Evolutionary conservation across 2,797 vertebrate species (phyloP).

Genomic region (Apogon hyalosoma): DNA sequence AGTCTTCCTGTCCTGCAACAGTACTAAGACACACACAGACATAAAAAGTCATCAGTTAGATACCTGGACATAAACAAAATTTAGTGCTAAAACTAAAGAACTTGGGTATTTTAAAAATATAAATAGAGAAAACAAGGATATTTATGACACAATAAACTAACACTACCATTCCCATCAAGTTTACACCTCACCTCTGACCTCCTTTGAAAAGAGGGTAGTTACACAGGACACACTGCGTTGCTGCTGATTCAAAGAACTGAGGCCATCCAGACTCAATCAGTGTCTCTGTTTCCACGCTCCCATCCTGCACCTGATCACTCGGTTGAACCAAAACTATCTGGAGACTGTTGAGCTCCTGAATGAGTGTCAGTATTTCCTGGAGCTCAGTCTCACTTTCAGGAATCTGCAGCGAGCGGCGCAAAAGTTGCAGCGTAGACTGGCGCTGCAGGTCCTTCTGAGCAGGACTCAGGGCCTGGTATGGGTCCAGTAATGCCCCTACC

Average conservation of each 20-base stretch:
- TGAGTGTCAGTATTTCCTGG: conserved; percentile 89
- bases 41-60: conserved; percentile 20
- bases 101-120: neutral
- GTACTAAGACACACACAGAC: conserved; percentile 78
- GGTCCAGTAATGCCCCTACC: conserved; percentile 79
- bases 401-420: conserved; percentile 91
- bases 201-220: conserved; percentile 92
- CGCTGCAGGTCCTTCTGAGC: conserved; percentile 91
- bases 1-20: conserved; percentile 91
- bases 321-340: conserved; percentile 86
- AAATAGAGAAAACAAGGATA: neutral
- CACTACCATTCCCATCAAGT: neutral
- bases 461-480: conserved; percentile 83
- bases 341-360: conserved; percentile 93
- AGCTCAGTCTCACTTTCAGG: conserved; percentile 93
- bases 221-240: conserved; percentile 92
- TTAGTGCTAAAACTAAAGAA: neutral
- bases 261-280: conserved; percentile 93
- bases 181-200: conserved; percentile 87
- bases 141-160: neutral
- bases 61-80: conserved; percentile 1
- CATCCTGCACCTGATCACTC: conserved; percentile 41
- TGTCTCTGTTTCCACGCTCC: conserved; percentile 74
- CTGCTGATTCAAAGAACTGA: conserved; percentile 91
- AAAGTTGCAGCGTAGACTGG: conserved; percentile 91